phyloP scores from a whole-genome alignment of 53 echinoderm and acorn worm species.

The Crossaster papposus region DNA sequence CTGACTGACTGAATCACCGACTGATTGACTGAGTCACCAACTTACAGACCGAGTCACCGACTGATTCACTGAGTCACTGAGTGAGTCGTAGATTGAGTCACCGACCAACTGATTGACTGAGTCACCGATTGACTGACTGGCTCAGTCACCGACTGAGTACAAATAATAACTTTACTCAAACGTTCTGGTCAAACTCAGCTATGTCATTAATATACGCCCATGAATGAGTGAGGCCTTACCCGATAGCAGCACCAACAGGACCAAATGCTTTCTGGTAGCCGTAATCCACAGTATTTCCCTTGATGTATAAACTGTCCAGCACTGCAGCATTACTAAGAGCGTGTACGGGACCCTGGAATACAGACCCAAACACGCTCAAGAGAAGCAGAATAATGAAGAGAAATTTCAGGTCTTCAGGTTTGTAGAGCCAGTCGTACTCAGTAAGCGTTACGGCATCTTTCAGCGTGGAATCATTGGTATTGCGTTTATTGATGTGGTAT shows the following conservation, averaged over 20 bases:
- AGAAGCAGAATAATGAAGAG: slow-evolving; percentile 56
- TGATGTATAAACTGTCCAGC: slow-evolving; percentile 47
- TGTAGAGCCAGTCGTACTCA: slow-evolving; percentile 59
- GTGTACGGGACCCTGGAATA: slow-evolving; percentile 63
- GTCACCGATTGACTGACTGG: too few relatives aligned
- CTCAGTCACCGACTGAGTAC: too few relatives aligned
- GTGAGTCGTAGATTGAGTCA: too few relatives aligned
- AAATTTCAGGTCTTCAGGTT: slow-evolving; percentile 37
- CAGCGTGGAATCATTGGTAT: background rate
- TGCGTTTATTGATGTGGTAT: slow-evolving; percentile 11
- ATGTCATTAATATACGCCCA: background rate
- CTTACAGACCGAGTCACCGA: too few relatives aligned
- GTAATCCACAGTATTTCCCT: slow-evolving; percentile 60
- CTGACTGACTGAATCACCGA: too few relatives aligned
- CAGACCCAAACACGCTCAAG: slow-evolving; percentile 60
- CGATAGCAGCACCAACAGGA: slow-evolving; percentile 65
- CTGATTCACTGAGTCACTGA: too few relatives aligned
- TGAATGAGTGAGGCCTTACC: slow-evolving; percentile 28
- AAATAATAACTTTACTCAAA: background rate
- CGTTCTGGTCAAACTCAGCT: too few relatives aligned
- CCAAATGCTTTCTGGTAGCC: slow-evolving; percentile 70
- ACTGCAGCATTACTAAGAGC: slow-evolving; percentile 63
- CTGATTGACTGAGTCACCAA: too few relatives aligned
- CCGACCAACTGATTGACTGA: too few relatives aligned
- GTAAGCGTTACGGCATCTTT: slow-evolving; percentile 38